Base-by-base conservation (phyloP, 2,797 vertebrate genomes). In the Megaceryle alcyon region DNA sequence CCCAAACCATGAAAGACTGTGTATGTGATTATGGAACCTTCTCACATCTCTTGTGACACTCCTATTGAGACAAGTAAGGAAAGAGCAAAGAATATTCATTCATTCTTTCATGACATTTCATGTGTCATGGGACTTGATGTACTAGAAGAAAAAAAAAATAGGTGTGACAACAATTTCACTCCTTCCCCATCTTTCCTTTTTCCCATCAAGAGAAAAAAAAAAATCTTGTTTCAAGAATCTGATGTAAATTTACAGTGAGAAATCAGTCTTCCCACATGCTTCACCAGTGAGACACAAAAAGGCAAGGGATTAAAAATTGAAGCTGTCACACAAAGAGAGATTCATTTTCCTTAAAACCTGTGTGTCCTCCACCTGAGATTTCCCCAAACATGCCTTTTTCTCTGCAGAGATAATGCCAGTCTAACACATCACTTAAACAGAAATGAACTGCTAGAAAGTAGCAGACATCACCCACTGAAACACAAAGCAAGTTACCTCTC, bases 401-500 rank as follows among this genome's bases (percentile, higher is more conserved):
- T 59, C 79, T 48, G 53, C 81, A 49, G 51, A 91, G 83, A 93
- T n/a, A 71, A 66, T 43, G 39, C 68, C 29, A 86, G 28, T 37
- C 65, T 90, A 93, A 76, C 57, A 48, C 29, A 51, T 8, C 48
- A 65, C 60, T 80, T 65, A 53, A 94, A 43, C 2, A 72, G 78
- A 94, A 88, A 39, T 26, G 41, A 83, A 79, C 19, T 43, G 86
- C 80, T 9, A 95, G 56, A 76, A 56, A 84, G 56, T 51, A 93
- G 82, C 7, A 94, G 21, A 78, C 75, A 41, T 95, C 46, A 87
- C 54, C 10, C 41, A 87, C 64, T 60, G 80, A 81, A 71, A 94
- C 86, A 95, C 60, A 96, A 96, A 93, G 71, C 84, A 93, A 94
- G 82, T 97, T 98, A 99, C 99, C 99, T 99, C 99, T 99, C 98